Conservation (phyloP, 2,113 vertebrate species). For the Macquaria ambigua region DNA sequence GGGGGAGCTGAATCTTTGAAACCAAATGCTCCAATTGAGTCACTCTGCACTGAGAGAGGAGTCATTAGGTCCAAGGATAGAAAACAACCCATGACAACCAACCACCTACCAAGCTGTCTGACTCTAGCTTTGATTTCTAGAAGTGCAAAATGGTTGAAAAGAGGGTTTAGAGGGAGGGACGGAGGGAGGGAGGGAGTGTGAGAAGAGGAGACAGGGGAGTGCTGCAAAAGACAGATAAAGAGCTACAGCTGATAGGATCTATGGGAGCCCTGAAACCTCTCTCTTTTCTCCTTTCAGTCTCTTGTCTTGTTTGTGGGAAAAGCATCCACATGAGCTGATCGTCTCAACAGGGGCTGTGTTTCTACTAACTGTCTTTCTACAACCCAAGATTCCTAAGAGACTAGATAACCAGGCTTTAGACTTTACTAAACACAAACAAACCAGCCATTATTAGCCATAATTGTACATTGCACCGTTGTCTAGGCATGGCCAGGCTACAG, state of each 20-base stretch:
- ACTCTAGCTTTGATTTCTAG: constrained; percentile 9
- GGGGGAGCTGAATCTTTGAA: constrained; percentile 18
- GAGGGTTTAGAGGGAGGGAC: constrained; percentile 3
- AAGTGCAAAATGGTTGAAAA: neutral
- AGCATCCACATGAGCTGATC: constrained; percentile 32
- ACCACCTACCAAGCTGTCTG: neutral
- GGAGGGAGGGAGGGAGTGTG: constrained; percentile 15
- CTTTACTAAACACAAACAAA: neutral
- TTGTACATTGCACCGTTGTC: neutral
- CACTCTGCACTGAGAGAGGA: constrained; percentile 18
- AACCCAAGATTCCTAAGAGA: neutral
- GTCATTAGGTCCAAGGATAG: neutral
- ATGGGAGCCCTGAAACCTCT: constrained; percentile 9
- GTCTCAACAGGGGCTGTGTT: constrained; percentile 25
- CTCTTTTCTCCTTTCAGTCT: constrained; percentile 20
- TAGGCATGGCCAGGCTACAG: neutral
- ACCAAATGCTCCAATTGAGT: neutral
- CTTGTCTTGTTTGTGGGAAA: constrained; percentile 20
- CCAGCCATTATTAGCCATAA: neutral
- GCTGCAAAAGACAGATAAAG: constrained; percentile 40
- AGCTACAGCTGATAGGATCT: constrained; percentile 41
- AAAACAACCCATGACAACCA: neutral
- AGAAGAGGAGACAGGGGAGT: constrained; percentile 13
- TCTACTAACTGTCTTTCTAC: constrained; percentile 18
- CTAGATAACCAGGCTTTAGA: neutral